phyloP scores from a whole-genome alignment of 2,113 vertebrate genomes.

The Callopanchax toddi region DNA sequence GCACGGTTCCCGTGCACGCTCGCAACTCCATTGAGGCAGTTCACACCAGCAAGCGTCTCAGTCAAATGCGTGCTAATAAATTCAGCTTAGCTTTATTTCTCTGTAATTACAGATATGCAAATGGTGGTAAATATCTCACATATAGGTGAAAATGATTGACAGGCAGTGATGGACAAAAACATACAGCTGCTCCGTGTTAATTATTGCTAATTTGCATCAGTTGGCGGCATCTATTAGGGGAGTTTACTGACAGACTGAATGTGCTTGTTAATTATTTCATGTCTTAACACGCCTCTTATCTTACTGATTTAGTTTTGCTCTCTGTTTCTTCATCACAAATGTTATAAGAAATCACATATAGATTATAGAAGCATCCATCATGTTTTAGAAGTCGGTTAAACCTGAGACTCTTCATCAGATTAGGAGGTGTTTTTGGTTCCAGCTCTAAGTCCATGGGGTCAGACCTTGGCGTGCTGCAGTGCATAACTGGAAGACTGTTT shows the following conservation, averaged over 20 bases:
- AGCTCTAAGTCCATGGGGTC: slow-evolving; percentile 26
- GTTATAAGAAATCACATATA: not conserved
- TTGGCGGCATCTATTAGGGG: slow-evolving; percentile 16
- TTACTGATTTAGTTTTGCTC: slow-evolving; percentile 2
- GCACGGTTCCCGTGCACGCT: slow-evolving; percentile 4
- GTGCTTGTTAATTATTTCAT: slow-evolving; percentile 32
- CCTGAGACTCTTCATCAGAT: slow-evolving; percentile 7
- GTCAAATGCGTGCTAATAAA: slow-evolving; percentile 22
- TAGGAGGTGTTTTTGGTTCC: not conserved
- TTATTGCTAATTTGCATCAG: slow-evolving; percentile 47
- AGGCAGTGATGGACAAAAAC: slow-evolving; percentile 15
- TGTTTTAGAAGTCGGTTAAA: slow-evolving; percentile 4
- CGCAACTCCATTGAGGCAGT: slow-evolving; percentile 7
- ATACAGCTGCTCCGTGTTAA: slow-evolving; percentile 12
- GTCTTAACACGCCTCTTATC: slow-evolving; percentile 13
- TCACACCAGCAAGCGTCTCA: slow-evolving; percentile 24
- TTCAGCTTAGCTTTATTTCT: slow-evolving; percentile 23
- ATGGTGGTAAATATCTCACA: slow-evolving; percentile 44
- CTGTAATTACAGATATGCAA: slow-evolving; percentile 36
- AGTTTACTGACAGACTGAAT: slow-evolving; percentile 19
- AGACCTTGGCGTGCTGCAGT: slow-evolving; percentile 27
- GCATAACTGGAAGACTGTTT: slow-evolving; percentile 43
- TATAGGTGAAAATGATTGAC: slow-evolving; percentile 45
- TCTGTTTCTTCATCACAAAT: not conserved
- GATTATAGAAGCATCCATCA: not conserved